A percentile compares a stretch with the other conserved stretches of the same genome.
phyloP scores from a whole-genome alignment of 2,888 invertebrate species.

The Brassicogethes aeneus region DNA sequence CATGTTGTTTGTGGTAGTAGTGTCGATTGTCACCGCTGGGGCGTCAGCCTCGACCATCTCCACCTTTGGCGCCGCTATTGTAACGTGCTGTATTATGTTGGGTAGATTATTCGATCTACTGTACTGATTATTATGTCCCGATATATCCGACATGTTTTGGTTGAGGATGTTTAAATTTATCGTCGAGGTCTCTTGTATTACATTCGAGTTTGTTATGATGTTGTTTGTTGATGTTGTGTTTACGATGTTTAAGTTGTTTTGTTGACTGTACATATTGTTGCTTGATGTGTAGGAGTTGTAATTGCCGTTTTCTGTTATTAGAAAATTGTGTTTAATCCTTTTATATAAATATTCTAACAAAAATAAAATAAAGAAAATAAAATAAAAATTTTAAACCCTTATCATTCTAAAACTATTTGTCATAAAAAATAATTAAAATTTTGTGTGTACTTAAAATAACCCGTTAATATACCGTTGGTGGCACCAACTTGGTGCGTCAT shows the following conservation, averaged over 20 bases:
- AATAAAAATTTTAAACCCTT: too few species aligned
- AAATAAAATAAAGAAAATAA: too few species aligned
- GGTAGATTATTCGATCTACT: neutral
- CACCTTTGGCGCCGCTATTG: neutral
- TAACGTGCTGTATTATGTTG: neutral
- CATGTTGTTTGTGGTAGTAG: neutral
- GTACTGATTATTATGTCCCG: neutral
- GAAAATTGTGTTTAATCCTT: too few species aligned
- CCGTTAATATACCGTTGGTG: too few species aligned
- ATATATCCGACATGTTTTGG: neutral
- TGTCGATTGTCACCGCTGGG: neutral
- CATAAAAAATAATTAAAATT: too few species aligned
- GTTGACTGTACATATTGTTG: too few species aligned
- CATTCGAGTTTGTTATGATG: neutral
- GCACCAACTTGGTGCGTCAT: too few species aligned
- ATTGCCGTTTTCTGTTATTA: too few species aligned
- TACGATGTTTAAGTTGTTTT: neutral
- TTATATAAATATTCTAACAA: too few species aligned
- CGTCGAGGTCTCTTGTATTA: neutral
- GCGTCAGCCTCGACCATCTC: neutral
- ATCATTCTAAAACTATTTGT: too few species aligned
- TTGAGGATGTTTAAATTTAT: neutral
- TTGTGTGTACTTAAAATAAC: too few species aligned
- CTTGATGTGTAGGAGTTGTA: too few species aligned
- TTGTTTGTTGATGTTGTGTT: neutral